Conservation (phyloP, 2,888 invertebrate species). For the Drosophila cognata region DNA sequence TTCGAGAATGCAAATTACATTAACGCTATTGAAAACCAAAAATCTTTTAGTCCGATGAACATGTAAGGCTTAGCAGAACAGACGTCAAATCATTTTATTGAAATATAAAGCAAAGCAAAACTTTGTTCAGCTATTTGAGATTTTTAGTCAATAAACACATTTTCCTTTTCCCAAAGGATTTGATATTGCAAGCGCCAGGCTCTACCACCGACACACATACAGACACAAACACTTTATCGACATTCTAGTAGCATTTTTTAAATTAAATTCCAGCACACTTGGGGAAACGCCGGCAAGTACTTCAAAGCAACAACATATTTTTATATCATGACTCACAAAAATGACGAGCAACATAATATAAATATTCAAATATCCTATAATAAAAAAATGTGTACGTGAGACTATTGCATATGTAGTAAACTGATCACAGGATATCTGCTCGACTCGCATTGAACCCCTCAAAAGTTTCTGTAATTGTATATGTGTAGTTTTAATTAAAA, state of each 20-base stretch:
- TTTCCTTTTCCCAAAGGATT: conserved; percentile 21
- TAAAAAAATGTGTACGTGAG: neutral
- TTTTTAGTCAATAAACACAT: conserved; percentile 44
- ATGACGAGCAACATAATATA: neutral
- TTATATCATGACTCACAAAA: conserved; percentile 9
- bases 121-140: conserved; percentile 17
- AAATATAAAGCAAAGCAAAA: conserved; percentile 4
- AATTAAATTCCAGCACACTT: conserved; percentile 57
- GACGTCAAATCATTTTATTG: neutral
- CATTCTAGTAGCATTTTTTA: conserved; percentile 40
- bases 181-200: conserved; percentile 15
- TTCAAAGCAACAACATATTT: conserved; percentile 28
- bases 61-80: neutral
- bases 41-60: neutral
- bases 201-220: neutral
- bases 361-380: neutral
- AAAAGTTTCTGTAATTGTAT: neutral
- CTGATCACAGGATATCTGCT: neutral
- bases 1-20: conserved; percentile 33
- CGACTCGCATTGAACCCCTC: neutral
- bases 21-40: conserved; percentile 37
- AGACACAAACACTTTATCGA: neutral
- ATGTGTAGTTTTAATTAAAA: conserved; percentile 25
- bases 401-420: neutral
- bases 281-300: conserved; percentile 29